phyloP scores from a whole-genome alignment of 2,888 invertebrate genomes.

The Oscheius sp. region DNA sequence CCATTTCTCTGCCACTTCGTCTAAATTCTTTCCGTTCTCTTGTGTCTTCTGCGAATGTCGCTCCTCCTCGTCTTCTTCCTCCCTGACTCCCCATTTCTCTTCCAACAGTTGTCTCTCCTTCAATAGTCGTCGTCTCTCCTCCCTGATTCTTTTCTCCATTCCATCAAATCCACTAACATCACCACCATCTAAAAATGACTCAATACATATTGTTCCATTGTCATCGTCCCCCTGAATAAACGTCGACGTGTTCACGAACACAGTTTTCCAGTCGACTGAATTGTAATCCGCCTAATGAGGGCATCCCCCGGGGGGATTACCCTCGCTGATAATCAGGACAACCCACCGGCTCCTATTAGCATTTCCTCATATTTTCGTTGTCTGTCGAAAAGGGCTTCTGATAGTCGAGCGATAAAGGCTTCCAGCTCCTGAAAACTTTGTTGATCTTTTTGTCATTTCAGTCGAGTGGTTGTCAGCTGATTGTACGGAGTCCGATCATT shows the following conservation, averaged over 20 bases:
- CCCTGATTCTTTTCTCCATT: constrained; percentile 15
- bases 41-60: neutral
- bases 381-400: constrained; percentile 8
- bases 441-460: neutral
- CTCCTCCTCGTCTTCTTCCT: constrained; percentile 14
- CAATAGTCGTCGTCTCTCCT: constrained; percentile 22
- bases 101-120: constrained; percentile 10
- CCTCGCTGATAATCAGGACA: no score
- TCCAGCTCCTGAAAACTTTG: constrained; percentile 14
- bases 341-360: neutral
- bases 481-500: neutral
- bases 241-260: no score
- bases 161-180: neutral
- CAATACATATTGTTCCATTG: no score
- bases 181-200: no score
- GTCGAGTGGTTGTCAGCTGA: neutral
- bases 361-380: constrained; percentile 28
- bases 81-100: neutral
- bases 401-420: constrained; percentile 1
- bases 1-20: neutral
- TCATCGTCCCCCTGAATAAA: no score
- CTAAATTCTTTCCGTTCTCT: neutral
- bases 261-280: neutral
- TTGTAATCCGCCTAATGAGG: neutral
- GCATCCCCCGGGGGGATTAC: no score